These are phyloP conservation scores for Amphimallon solstitiale DNA, from an alignment of 2,888 invertebrate genomes.

Conservation along the genomic window DNA sequence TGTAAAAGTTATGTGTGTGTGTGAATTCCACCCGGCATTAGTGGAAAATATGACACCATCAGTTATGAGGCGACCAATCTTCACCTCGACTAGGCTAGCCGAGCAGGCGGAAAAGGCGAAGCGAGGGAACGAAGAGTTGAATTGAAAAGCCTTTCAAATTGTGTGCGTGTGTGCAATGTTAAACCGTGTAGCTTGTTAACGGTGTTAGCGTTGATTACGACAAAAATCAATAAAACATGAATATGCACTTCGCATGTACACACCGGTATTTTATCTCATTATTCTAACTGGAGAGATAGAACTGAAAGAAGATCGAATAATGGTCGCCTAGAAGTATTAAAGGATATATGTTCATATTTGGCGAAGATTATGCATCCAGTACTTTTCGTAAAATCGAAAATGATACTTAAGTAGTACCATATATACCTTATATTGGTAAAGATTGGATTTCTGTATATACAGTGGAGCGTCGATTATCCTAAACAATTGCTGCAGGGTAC, in stretches of 20 bases:
- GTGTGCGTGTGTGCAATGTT: slow-evolving; percentile 12
- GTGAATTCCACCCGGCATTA: slow-evolving; percentile 34
- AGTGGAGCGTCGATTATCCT: too few relatives aligned
- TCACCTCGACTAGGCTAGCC: slow-evolving; percentile 37
- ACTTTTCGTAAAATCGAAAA: too few relatives aligned
- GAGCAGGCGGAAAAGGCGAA: slow-evolving; percentile 39
- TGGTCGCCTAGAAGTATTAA: not conserved
- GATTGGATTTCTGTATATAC: too few relatives aligned
- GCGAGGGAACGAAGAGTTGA: slow-evolving; percentile 14
- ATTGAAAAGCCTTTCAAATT: slow-evolving; percentile 23
- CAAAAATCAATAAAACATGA: slow-evolving; percentile 50
- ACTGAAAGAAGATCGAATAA: slow-evolving; percentile 20
- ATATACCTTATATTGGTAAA: too few relatives aligned
- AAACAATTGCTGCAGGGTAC: too few relatives aligned
- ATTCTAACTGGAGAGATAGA: slow-evolving; percentile 28
- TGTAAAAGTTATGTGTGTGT: not conserved
- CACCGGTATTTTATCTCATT: slow-evolving; percentile 43
- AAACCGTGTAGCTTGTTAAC: slow-evolving; percentile 24
- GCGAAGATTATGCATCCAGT: too few relatives aligned
- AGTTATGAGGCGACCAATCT: slow-evolving; percentile 41
- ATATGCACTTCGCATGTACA: slow-evolving; percentile 49
- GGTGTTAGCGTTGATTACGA: slow-evolving; percentile 43
- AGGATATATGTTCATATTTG: not conserved
- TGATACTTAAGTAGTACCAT: too few relatives aligned
- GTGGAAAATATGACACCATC: slow-evolving; percentile 42